A percentile compares a stretch with the other conserved stretches of the same genome.
These are phyloP conservation scores for Aricia artaxerxes DNA, from an alignment of 2,888 invertebrate genomes.

Conservation along the genomic window DNA sequence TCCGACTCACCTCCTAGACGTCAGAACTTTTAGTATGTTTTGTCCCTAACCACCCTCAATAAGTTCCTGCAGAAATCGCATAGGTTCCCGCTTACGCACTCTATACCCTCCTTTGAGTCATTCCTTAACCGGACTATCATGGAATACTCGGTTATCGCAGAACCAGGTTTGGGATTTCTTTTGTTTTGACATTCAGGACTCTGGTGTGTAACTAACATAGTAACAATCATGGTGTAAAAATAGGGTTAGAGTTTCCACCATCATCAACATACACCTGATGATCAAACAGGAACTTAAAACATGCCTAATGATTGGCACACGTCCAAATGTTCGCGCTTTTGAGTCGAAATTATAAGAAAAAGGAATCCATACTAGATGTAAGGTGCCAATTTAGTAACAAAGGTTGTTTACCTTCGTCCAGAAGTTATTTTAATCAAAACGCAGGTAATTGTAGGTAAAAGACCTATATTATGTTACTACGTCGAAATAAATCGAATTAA, in stretches of 20 bases:
- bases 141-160: too few relatives aligned
- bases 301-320: slow-evolving; percentile 6
- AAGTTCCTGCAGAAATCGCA: too few relatives aligned
- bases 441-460: background rate
- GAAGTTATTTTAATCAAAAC: background rate
- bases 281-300: slow-evolving; percentile 1
- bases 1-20: too few relatives aligned
- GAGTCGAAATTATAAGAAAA: slow-evolving; percentile 14
- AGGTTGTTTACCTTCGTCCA: slow-evolving; percentile 18
- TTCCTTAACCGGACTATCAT: too few relatives aligned
- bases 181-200: background rate
- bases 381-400: slow-evolving; percentile 11
- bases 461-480: background rate
- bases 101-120: too few relatives aligned
- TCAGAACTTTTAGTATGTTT: too few relatives aligned
- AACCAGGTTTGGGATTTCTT: too few relatives aligned
- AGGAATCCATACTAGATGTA: slow-evolving; percentile 15
- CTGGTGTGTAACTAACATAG: background rate
- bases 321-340: slow-evolving; percentile 2
- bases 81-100: too few relatives aligned
- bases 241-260: slow-evolving; percentile 7
- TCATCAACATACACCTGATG: background rate
- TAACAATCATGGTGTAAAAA: background rate
- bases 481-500: background rate
- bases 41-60: too few relatives aligned